A percentile compares a stretch with the other conserved stretches of the same genome.
Conservation (phyloP, 2,797 vertebrate genomes). For the Hyperoplus immaculatus region DNA sequence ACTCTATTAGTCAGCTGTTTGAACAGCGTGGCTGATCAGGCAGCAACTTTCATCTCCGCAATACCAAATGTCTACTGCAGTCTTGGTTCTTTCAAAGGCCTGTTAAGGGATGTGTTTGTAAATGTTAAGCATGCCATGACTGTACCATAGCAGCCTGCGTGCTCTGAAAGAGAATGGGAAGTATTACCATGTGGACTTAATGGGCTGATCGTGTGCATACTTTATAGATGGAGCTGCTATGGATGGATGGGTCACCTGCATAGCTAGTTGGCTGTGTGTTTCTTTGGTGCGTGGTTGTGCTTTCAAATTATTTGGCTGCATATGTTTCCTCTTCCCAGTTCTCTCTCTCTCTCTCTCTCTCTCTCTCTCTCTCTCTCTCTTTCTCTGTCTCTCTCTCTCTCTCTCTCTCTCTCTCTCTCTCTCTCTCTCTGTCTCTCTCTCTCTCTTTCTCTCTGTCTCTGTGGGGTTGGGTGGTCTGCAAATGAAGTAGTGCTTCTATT, state of each 20-base stretch:
- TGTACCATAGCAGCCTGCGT: background rate
- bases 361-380: no score
- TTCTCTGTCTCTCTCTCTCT: no score
- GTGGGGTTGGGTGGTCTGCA: background rate
- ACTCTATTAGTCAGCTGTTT: conserved; percentile 47
- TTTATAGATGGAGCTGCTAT: conserved; percentile 16
- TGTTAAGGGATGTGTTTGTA: conserved; percentile 15
- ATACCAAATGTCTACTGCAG: conserved; percentile 29
- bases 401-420: no score
- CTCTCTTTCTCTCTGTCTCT: background rate
- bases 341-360: background rate
- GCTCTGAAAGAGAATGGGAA: conserved; percentile 5
- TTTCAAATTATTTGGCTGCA: background rate
- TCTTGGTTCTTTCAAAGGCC: conserved; percentile 36
- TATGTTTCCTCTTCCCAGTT: background rate
- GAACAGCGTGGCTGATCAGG: conserved; percentile 35
- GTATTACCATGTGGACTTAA: conserved; percentile 24
- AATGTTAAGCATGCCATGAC: conserved; percentile 12
- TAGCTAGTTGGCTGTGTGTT: background rate
- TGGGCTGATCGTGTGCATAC: conserved; percentile 3
- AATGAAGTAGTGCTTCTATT: background rate
- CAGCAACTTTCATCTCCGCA: conserved; percentile 15
- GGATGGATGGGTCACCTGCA: conserved; percentile 1
- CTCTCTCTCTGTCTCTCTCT: background rate
- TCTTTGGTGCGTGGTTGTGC: background rate